Evolutionary conservation across 2,113 vertebrate species (phyloP).

Genomic region (Bubo bubo): DNA sequence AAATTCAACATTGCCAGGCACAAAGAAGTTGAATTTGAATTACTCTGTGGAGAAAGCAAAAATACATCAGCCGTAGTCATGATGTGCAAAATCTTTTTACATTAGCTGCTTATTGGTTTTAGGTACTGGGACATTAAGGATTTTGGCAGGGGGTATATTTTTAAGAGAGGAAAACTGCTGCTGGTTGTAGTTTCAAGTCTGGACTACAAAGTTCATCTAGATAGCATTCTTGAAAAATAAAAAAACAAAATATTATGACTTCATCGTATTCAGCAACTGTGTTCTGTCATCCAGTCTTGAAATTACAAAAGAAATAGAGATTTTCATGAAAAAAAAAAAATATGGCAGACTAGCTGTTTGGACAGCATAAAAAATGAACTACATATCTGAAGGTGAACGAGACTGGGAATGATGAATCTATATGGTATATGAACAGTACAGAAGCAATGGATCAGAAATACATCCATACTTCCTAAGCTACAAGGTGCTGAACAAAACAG

Average conservation of each 20-base stretch:
- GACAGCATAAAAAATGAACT: not conserved
- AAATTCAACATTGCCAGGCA: conserved; percentile 88
- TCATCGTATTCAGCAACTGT: not conserved
- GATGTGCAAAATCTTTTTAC: not conserved
- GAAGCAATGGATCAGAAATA: not conserved
- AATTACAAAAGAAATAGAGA: not conserved
- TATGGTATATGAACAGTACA: not conserved
- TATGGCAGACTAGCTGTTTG: not conserved
- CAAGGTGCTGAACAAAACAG: not conserved
- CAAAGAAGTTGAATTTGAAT: conserved; percentile 85
- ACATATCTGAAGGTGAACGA: not conserved
- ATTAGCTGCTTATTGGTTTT: not conserved
- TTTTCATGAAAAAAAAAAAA: not conserved
- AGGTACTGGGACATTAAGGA: not conserved
- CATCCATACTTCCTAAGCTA: not conserved
- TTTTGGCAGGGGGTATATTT: not conserved
- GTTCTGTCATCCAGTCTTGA: not conserved
- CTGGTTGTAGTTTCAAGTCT: not conserved
- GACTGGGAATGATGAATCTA: not conserved
- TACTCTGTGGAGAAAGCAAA: conserved; percentile 65
- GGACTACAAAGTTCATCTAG: not conserved
- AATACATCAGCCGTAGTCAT: not conserved
- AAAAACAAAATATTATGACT: not conserved
- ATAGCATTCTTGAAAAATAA: not conserved
- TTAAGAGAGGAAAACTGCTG: not conserved